Evolutionary conservation across 2,113 vertebrate genomes (phyloP), one percentile per base, ranked within the genome.

Genomic region (Columba livia): DNA sequence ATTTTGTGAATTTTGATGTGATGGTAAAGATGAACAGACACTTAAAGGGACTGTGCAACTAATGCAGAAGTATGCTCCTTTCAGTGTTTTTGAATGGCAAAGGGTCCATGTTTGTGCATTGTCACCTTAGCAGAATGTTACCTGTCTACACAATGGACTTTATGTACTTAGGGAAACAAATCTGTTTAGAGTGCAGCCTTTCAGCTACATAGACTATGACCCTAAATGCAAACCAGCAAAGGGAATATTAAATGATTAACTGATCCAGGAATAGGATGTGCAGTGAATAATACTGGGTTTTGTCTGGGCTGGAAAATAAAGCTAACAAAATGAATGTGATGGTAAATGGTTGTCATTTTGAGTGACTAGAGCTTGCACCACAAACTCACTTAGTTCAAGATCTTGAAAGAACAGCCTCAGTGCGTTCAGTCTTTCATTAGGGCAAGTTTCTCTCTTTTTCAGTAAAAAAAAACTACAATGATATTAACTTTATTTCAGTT

Each of bases 221-320:
- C 72, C 57, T 64, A 73, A 64, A 85, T 92, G 81, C 2, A 12
- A 50, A 93, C 34, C 26, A 72, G 53, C 67, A 84, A 51, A 50
- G 11, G 15, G 19, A 84, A 77, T 73, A 79, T 87, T 89, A 81
- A 92, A 92, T 88, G 65, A 92, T 94, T 89, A 89, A 95, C 85
- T 92, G 74, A 71, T 91, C 31, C 24, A 87, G 71, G 84, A 94
- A 89, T 23, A 40, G 29, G 36, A 69, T 56, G 21, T 85, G 18
- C 51, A 47, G n/a, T 62, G 36, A 81, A 50, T 82, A 79, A 71
- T 84, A 67, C 62, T 80, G 66, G 44, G 20, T 91, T 80, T 93
- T 88, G 34, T 71, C 70, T 70, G 57, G 67, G 56, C 40, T 90
- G 51, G 38, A 85, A 85, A 93, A 80, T 57, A 64, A 89, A 87